Conservation (phyloP, 2,113 vertebrate species). For the Stictonetta naevosa region DNA sequence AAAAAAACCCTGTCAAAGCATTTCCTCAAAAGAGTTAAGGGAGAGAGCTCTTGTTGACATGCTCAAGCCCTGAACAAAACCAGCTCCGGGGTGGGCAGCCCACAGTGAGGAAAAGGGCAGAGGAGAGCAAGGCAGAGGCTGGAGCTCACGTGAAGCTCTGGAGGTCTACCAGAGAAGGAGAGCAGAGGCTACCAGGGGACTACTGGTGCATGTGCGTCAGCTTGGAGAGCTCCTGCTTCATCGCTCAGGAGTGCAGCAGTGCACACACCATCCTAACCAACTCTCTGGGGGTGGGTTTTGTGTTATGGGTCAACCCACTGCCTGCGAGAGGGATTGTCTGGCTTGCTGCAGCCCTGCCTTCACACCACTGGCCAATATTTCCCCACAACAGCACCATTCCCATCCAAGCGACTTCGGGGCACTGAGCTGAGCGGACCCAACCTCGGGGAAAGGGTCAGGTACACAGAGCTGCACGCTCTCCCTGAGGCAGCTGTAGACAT, state of each 20-base stretch:
- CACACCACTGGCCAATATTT: background rate
- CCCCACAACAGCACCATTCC: background rate
- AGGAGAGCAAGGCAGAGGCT: background rate
- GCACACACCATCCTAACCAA: background rate
- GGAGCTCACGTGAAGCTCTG: background rate
- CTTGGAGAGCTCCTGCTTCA: background rate
- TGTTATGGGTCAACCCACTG: background rate
- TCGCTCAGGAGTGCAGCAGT: background rate
- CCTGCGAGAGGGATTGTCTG: background rate
- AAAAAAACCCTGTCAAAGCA: background rate
- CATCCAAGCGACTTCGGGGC: background rate
- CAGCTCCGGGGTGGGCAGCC: background rate
- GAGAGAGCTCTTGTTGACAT: fast-evolving
- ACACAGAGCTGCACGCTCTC: background rate
- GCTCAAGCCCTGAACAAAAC: background rate
- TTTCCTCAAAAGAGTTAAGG: background rate
- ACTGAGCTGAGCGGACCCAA: background rate
- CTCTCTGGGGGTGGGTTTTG: background rate
- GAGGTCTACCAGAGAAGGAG: background rate
- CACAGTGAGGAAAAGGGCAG: background rate
- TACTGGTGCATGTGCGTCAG: background rate
- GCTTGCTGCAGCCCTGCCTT: background rate
- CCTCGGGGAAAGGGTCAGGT: background rate
- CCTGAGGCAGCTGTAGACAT: background rate
- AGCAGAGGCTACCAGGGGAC: background rate